phyloP scores from a whole-genome alignment of 2,797 vertebrate genomes.

The Sphenodon punctatus region DNA sequence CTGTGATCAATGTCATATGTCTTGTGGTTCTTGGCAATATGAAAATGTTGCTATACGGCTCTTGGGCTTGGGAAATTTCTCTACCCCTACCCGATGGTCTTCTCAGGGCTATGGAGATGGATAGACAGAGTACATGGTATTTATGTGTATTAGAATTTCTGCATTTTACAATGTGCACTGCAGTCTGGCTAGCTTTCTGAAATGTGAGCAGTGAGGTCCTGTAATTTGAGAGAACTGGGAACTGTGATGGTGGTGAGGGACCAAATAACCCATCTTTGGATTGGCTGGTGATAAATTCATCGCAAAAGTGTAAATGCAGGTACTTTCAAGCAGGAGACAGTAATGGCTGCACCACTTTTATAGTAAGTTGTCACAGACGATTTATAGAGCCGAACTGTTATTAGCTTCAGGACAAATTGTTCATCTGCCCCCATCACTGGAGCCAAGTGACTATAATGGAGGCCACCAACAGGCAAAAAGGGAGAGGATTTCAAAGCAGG shows the following conservation, averaged over 20 bases:
- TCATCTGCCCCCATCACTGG: background rate
- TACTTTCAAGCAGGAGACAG: background rate
- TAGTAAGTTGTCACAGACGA: background rate
- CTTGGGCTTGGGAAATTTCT: too few relatives aligned
- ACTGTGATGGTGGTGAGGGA: background rate
- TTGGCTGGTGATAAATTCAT: background rate
- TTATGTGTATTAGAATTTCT: background rate
- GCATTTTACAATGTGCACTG: background rate
- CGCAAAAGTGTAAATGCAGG: background rate
- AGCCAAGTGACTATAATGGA: background rate
- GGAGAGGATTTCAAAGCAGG: conserved; percentile 13
- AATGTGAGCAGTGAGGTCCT: background rate
- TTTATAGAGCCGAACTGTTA: background rate
- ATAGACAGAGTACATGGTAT: background rate
- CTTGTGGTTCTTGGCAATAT: too few relatives aligned
- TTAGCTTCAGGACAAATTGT: conserved; percentile 5
- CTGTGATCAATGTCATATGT: too few relatives aligned
- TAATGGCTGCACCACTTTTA: background rate
- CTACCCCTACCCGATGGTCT: too few relatives aligned
- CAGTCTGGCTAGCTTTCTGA: background rate
- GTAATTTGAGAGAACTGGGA: fast-evolving
- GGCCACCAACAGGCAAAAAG: conserved; percentile 15
- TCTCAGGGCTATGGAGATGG: background rate
- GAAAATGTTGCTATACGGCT: too few relatives aligned
- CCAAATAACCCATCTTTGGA: background rate